These are phyloP conservation scores for Thamnaconus septentrionalis DNA, from an alignment of 2,113 vertebrate species.

Conservation along the genomic window DNA sequence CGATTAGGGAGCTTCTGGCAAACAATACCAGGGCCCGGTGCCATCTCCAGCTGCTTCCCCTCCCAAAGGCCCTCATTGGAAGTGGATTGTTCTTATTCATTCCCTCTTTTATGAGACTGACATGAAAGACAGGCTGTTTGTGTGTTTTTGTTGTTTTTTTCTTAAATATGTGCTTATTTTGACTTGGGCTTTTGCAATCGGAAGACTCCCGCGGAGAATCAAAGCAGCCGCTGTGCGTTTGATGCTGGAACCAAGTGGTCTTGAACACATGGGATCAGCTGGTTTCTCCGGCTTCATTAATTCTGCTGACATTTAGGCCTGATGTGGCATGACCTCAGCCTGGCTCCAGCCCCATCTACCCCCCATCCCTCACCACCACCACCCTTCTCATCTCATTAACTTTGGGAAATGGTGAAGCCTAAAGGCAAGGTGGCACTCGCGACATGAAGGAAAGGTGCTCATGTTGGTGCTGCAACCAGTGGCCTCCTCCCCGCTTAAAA, in stretches of 20 bases:
- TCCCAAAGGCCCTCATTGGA: constrained; percentile 48
- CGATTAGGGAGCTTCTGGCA: constrained; percentile 50
- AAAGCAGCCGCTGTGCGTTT: constrained; percentile 44
- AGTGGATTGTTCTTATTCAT: constrained; percentile 62
- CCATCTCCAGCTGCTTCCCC: constrained; percentile 72
- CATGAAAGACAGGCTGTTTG: constrained; percentile 59
- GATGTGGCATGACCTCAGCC: constrained; percentile 4
- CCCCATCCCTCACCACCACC: no score
- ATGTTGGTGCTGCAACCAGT: constrained; percentile 12
- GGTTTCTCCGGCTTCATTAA: constrained; percentile 20
- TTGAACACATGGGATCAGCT: constrained; percentile 34
- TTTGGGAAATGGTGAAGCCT: neutral
- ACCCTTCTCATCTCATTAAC: neutral
- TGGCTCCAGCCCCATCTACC: neutral
- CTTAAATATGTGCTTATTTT: constrained; percentile 34
- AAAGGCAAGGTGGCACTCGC: constrained; percentile 4
- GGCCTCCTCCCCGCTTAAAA: constrained; percentile 39
- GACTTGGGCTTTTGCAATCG: constrained; percentile 41
- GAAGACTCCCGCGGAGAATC: constrained; percentile 47
- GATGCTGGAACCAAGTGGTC: constrained; percentile 35
- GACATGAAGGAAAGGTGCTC: constrained; percentile 21
- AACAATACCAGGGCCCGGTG: constrained; percentile 66
- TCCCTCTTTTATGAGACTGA: constrained; percentile 52
- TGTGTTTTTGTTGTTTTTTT: constrained; percentile 32
- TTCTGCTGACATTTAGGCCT: constrained; percentile 22